These are phyloP conservation scores for Odontesthes bonariensis DNA, from an alignment of 2,113 vertebrate genomes.

Conservation along the genomic window DNA sequence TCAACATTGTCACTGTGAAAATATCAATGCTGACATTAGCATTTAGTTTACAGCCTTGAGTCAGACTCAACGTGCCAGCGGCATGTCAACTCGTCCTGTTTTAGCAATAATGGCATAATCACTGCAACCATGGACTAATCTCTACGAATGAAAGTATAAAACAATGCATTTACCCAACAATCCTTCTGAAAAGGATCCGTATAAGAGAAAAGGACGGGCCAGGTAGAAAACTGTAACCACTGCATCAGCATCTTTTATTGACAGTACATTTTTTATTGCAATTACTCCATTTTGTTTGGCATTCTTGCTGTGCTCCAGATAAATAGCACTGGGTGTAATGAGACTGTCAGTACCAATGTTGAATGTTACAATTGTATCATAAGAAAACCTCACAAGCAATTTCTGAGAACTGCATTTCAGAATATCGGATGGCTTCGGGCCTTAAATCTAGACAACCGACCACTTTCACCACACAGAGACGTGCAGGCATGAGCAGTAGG, in stretches of 20 bases:
- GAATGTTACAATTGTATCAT: slow-evolving; percentile 28
- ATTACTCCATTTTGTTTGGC: slow-evolving; percentile 63
- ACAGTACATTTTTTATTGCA: slow-evolving; percentile 48
- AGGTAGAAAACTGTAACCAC: slow-evolving; percentile 23
- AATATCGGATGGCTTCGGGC: slow-evolving; percentile 12
- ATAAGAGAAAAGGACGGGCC: slow-evolving; percentile 12
- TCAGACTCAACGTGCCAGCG: slow-evolving; percentile 1
- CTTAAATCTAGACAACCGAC: slow-evolving; percentile 27
- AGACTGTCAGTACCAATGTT: slow-evolving; percentile 62
- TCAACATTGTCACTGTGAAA: slow-evolving; percentile 7
- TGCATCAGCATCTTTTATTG: slow-evolving; percentile 50
- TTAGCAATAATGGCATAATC: slow-evolving; percentile 1
- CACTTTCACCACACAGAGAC: slow-evolving; percentile 27
- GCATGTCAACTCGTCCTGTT: background rate
- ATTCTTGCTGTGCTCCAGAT: slow-evolving; percentile 58
- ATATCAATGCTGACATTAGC: slow-evolving; percentile 14
- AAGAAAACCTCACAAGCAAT: slow-evolving; percentile 64
- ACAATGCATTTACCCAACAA: background rate
- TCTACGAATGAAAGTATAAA: background rate
- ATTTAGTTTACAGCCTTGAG: slow-evolving; percentile 2
- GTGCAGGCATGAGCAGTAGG: slow-evolving; percentile 28
- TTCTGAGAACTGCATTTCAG: slow-evolving; percentile 52
- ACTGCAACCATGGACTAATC: slow-evolving; percentile 14
- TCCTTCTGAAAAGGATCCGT: slow-evolving; percentile 22
- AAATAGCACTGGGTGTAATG: slow-evolving; percentile 66